These are phyloP conservation scores for Parauchenoglanis punctatus DNA, from an alignment of 2,797 vertebrate genomes.

Conservation along the genomic window DNA sequence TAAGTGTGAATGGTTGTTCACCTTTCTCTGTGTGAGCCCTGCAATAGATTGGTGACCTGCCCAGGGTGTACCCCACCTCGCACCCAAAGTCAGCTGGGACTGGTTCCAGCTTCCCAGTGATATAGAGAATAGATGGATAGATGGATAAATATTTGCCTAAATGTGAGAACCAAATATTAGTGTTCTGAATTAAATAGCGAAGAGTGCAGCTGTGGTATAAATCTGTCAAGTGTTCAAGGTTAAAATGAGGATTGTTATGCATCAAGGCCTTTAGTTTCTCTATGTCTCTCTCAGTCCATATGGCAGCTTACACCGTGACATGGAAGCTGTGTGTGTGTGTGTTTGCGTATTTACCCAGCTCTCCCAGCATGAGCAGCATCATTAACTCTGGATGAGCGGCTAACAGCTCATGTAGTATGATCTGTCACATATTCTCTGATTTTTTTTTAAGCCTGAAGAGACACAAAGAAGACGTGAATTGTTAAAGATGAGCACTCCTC, in stretches of 20 bases:
- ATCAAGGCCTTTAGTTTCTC: background rate
- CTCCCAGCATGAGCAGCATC: slow-evolving; percentile 16
- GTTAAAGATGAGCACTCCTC: background rate
- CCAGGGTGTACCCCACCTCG: too few relatives aligned
- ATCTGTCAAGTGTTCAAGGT: slow-evolving; percentile 31
- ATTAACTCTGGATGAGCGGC: slow-evolving; percentile 33
- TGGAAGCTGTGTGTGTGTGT: slow-evolving; percentile 1
- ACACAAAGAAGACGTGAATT: background rate
- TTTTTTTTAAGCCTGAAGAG: background rate
- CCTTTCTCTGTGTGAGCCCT: too few relatives aligned
- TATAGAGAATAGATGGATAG: too few relatives aligned
- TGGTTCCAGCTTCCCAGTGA: too few relatives aligned
- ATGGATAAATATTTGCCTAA: background rate
- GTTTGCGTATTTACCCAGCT: slow-evolving; percentile 1
- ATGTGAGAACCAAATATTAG: slow-evolving; percentile 1
- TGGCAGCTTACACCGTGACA: slow-evolving; percentile 7
- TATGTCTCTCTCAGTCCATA: slow-evolving; percentile 9
- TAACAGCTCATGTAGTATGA: slow-evolving; percentile 28
- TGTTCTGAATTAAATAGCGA: background rate
- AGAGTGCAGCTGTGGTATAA: background rate
- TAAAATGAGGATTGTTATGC: slow-evolving; percentile 31
- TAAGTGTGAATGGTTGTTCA: too few relatives aligned
- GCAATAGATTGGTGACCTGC: too few relatives aligned
- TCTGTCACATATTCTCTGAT: slow-evolving; percentile 9
- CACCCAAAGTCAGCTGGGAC: too few relatives aligned